Conservation (phyloP, 2,888 invertebrate species). For the Exephanes ischioxanthus region DNA sequence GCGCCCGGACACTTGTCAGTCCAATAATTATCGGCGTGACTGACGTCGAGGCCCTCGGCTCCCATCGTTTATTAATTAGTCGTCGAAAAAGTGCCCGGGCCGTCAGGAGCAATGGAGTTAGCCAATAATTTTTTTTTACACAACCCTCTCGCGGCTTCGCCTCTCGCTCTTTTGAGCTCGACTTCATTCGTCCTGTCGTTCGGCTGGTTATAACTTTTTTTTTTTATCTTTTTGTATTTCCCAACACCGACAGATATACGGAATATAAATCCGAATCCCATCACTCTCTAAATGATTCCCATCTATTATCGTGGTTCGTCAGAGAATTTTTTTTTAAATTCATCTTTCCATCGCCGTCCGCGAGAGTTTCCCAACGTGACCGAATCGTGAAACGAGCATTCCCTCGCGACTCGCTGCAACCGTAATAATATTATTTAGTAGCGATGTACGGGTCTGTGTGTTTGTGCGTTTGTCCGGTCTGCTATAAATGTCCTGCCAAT, state of each 20-base stretch:
- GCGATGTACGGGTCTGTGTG: background rate
- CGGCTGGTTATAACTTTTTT: conserved; percentile 14
- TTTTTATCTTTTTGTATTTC: background rate
- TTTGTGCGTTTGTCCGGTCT: background rate
- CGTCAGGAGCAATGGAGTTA: conserved; percentile 32
- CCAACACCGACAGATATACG: conserved; percentile 12
- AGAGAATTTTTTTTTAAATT: background rate
- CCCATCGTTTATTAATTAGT: conserved; percentile 71
- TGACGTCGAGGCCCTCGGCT: conserved; percentile 53
- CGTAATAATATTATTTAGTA: background rate
- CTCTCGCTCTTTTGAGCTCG: conserved; percentile 10
- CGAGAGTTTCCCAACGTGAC: background rate
- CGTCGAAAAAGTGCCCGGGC: conserved; percentile 52
- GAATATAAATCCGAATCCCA: conserved; percentile 44
- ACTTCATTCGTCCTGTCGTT: conserved; percentile 13
- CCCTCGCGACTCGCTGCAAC: background rate
- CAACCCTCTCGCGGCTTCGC: conserved; percentile 7
- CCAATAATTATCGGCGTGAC: conserved; percentile 64
- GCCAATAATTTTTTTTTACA: conserved; percentile 45
- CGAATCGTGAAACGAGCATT: conserved; percentile 8
- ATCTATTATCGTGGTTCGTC: conserved; percentile 20
- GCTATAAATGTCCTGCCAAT: conserved; percentile 16
- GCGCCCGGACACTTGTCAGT: conserved; percentile 59
- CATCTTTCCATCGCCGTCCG: background rate
- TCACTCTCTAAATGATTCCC: conserved; percentile 47